phyloP scores from a whole-genome alignment of 2,113 vertebrate genomes.

The Tupaia chinensis region DNA sequence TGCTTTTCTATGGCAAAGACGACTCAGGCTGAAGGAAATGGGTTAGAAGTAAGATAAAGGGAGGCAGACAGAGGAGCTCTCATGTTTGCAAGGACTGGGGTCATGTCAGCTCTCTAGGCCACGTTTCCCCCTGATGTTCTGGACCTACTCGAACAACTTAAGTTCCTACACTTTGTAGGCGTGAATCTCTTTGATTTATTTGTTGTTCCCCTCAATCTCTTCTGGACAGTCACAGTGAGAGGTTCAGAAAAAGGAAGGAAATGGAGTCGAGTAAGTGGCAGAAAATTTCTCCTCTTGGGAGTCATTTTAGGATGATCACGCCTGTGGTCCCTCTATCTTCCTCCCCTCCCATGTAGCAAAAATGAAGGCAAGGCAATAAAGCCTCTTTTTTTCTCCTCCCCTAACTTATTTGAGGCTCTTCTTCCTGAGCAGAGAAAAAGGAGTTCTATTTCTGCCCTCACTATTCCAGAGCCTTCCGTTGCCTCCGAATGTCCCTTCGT shows the following conservation, averaged over 20 bases:
- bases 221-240: not conserved
- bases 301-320: not conserved
- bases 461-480: not conserved
- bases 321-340: not conserved
- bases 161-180: not conserved
- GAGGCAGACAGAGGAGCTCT: not conserved
- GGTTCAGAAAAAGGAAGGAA: not conserved
- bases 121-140: not conserved
- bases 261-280: not conserved
- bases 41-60: not conserved
- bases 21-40: not conserved
- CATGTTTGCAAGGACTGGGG: not conserved
- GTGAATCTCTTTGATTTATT: not conserved
- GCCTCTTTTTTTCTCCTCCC: not conserved
- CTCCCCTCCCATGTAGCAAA: not conserved
- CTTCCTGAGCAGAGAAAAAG: not conserved
- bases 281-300: not conserved
- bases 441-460: not conserved
- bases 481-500: not conserved
- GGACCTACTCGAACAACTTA: not conserved
- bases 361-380: not conserved
- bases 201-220: not conserved
- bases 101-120: not conserved
- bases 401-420: not conserved
- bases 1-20: slow-evolving; percentile 31